These are phyloP conservation scores for Sebastolobus alascanus DNA, from an alignment of 2,797 vertebrate species.

Conservation along the genomic window DNA sequence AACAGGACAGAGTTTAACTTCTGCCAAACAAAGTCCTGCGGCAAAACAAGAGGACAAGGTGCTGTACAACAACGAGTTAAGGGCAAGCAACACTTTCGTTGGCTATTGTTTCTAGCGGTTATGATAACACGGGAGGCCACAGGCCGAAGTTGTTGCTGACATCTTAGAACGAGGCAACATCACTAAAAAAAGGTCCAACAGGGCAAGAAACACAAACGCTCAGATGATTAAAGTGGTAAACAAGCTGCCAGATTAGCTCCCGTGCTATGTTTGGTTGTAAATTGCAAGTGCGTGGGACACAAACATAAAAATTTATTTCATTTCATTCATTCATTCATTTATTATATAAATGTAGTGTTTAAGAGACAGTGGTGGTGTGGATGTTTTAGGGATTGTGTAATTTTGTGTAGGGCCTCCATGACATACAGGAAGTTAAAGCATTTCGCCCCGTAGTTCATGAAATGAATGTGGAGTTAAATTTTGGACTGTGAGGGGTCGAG, in stretches of 20 bases:
- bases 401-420: background rate
- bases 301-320: background rate
- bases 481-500: background rate
- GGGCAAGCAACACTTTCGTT: background rate
- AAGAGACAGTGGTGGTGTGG: background rate
- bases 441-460: slow-evolving; percentile 1
- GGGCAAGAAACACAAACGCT: background rate
- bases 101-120: background rate
- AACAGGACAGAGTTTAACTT: slow-evolving; percentile 13
- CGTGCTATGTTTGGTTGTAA: slow-evolving; percentile 1
- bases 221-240: background rate
- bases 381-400: background rate
- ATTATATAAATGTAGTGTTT: background rate
- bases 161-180: background rate
- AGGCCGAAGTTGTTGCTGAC: background rate
- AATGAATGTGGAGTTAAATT: background rate
- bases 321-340: background rate
- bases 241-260: background rate
- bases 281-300: background rate
- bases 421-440: background rate
- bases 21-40: slow-evolving; percentile 21
- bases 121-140: background rate
- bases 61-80: background rate
- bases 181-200: background rate
- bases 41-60: background rate